Percentiles rank a stretch among this genome's conserved stretches.
Evolutionary conservation across 2,888 invertebrate species (phyloP).

Genomic region (Ennomos erosarius): DNA sequence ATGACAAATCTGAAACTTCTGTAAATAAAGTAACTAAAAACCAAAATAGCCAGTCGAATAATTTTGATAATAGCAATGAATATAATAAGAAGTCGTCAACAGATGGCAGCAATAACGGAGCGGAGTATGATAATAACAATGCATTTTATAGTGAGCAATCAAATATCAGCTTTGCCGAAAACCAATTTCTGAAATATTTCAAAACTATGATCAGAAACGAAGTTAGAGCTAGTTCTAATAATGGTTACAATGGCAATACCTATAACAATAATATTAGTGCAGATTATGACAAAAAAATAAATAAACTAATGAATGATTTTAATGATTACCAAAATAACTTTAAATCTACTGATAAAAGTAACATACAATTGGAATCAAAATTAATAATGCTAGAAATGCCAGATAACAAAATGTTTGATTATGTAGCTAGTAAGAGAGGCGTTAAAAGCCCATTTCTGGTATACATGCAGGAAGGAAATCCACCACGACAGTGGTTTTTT

Average conservation of each 20-base stretch:
- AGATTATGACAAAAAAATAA: not conserved
- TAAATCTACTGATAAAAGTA: not conserved
- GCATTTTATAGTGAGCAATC: not conserved
- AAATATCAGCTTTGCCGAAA: not conserved
- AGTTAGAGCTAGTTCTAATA: not conserved
- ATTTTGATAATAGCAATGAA: not conserved
- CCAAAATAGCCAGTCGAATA: not conserved
- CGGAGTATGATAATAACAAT: not conserved
- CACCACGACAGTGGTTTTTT: not conserved
- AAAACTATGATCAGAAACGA: conserved; percentile 2
- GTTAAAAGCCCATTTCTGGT: not conserved
- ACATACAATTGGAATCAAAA: not conserved
- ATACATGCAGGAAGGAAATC: conserved; percentile 1
- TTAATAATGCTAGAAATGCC: not conserved
- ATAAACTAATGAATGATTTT: not conserved
- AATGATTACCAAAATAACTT: too few relatives aligned
- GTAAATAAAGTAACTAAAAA: not conserved
- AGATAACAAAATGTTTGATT: not conserved
- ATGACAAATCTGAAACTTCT: too few relatives aligned
- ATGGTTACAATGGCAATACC: not conserved
- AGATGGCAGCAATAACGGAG: too few relatives aligned
- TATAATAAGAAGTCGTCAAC: not conserved
- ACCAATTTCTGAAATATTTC: not conserved
- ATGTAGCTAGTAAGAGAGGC: not conserved
- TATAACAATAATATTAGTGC: not conserved